Conservation (phyloP, 2,113 vertebrate genomes). For the Polypterus senegalus region DNA sequence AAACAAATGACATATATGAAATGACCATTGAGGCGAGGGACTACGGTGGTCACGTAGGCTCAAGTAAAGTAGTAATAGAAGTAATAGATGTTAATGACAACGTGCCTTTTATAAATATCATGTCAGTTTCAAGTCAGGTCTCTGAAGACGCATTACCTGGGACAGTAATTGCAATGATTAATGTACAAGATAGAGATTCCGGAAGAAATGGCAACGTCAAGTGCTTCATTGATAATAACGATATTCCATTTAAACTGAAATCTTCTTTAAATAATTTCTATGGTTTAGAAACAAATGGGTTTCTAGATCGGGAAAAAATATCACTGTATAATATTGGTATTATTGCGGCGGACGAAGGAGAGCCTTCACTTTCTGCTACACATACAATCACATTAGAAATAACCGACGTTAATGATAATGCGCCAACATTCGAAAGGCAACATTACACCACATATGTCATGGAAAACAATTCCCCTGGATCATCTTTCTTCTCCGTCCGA, state of each 20-base stretch:
- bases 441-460: conserved; percentile 15
- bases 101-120: conserved; percentile 38
- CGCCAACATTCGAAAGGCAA: conserved; percentile 16
- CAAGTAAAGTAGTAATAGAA: conserved; percentile 40
- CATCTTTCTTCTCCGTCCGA: conserved; percentile 13
- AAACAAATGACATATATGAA: conserved; percentile 33
- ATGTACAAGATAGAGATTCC: conserved; percentile 57
- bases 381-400: conserved; percentile 35
- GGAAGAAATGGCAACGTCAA: conserved; percentile 50
- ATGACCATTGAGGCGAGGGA: conserved; percentile 41
- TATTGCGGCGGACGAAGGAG: conserved; percentile 43
- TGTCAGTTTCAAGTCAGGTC: conserved; percentile 32
- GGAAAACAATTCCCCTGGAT: conserved; percentile 21
- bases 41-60: conserved; percentile 41
- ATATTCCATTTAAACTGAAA: conserved; percentile 47
- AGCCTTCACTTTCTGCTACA: conserved; percentile 37
- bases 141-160: conserved; percentile 50
- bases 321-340: conserved; percentile 54
- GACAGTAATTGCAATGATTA: conserved; percentile 50
- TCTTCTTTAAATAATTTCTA: conserved; percentile 59
- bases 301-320: conserved; percentile 45
- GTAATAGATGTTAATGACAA: conserved; percentile 52
- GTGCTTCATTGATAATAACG: conserved; percentile 42
- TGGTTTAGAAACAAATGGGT: conserved; percentile 46
- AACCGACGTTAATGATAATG: conserved; percentile 28